Evolutionary conservation across 2,113 vertebrate genomes (phyloP), one percentile per base, ranked within the genome.

Genomic region (Xenopus laevis): DNA sequence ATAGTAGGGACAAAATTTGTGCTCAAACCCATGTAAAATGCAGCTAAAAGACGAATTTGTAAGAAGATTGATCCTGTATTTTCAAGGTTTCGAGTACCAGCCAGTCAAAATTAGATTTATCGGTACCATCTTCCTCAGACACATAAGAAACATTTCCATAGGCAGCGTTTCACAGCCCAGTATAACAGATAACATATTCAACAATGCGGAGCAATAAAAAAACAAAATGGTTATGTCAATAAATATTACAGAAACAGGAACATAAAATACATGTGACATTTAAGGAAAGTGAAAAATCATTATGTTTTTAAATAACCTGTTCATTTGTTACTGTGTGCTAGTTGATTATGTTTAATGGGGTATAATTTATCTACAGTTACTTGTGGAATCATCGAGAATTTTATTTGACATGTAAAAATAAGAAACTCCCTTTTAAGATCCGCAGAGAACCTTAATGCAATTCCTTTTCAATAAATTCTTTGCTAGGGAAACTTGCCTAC

Each of bases 251-350:
- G 27, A n/a, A 45, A 17, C 58, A 1, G 27, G 18, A 46, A 69
- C 40, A 27, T 40, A 69, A 75, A 45, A 62, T 63, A 63, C 58
- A 53, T 52, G 13, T 68, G 73, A 59, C 47, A 63, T 69, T 76
- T 69, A 63, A 69, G 20, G 66, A 68, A 62, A 76, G 59, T 63
- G 66, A 63, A 69, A 76, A 76, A 63, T 76, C 66, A 27, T 76
- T 69, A 61, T 23, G 53, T 53, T 61, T 69, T 52, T 52, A 55
- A 68, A 61, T 68, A 10, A 68, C 40, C 18, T 27, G 58, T 57
- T 68, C 58, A 76, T 76, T 15, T 69, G 27, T 69, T 62, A 57
- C 11, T 13, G 47, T 4, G 6, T 50, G 65, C 23, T 63, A 53
- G 47, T 23, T 62, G 13, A 69, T 63, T 23, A 69, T 69, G 18